Evolutionary conservation across 2,888 invertebrate genomes (phyloP).

Genomic region (Diogma glabrata): DNA sequence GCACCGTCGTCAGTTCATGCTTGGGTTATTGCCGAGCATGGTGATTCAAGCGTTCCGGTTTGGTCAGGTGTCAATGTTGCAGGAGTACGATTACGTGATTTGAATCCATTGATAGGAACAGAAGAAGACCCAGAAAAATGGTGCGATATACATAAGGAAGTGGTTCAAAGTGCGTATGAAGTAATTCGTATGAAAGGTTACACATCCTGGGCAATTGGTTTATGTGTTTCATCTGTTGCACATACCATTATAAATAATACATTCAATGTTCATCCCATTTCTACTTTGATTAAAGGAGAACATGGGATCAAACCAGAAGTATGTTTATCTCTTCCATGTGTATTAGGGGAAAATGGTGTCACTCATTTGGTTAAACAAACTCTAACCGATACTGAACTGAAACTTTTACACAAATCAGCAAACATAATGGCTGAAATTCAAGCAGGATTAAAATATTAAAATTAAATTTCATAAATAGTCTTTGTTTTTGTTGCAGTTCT

Average conservation of each 20-base stretch:
- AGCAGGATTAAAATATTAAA: constrained; percentile 33
- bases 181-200: constrained; percentile 81
- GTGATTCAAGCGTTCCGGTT: constrained; percentile 81
- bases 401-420: constrained; percentile 54
- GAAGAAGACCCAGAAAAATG: constrained; percentile 66
- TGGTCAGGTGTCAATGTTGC: constrained; percentile 92
- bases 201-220: constrained; percentile 84
- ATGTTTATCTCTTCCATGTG: constrained; percentile 74
- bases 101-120: constrained; percentile 63
- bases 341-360: constrained; percentile 61
- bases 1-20: constrained; percentile 80
- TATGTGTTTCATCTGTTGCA: constrained; percentile 62
- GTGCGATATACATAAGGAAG: constrained; percentile 66
- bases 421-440: constrained; percentile 53
- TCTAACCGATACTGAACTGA: constrained; percentile 49
- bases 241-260: constrained; percentile 60
- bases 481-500: too few species aligned
- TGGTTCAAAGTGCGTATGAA: constrained; percentile 77
- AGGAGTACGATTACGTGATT: constrained; percentile 68
- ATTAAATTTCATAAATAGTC: too few species aligned
- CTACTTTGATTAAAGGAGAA: constrained; percentile 66
- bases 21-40: constrained; percentile 91
- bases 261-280: constrained; percentile 64
- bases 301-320: constrained; percentile 73
- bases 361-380: constrained; percentile 61